Conservation (phyloP, 1,140 invertebrate species). For the Temnothorax curvispinosus region DNA sequence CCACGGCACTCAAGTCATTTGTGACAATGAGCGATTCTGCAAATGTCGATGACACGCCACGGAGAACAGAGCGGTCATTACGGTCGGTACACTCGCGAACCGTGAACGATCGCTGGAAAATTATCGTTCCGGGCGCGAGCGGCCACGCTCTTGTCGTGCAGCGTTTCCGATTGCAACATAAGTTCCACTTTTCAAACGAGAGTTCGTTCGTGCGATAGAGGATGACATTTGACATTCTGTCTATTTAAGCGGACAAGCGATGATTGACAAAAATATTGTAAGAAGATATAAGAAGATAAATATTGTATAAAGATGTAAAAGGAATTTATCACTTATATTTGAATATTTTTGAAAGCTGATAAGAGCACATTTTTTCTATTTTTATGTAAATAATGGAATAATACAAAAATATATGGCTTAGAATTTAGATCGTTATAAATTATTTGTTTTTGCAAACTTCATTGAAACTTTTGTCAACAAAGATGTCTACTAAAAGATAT, state of each 20-base stretch:
- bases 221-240: conserved; percentile 4
- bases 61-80: conserved; percentile 58
- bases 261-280: background rate
- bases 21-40: conserved; percentile 66
- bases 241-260: background rate
- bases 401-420: background rate
- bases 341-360: background rate
- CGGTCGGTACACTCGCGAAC: conserved; percentile 54
- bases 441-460: background rate
- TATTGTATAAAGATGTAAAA: background rate
- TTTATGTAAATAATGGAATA: background rate
- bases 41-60: conserved; percentile 72
- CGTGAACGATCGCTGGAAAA: conserved; percentile 56
- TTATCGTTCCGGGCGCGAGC: conserved; percentile 50
- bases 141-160: conserved; percentile 28
- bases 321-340: background rate
- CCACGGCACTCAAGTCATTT: conserved; percentile 49
- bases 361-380: background rate
- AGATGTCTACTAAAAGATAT: background rate
- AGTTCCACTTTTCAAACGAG: conserved; percentile 28
- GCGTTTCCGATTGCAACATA: conserved; percentile 44
- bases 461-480: background rate
- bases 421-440: background rate
- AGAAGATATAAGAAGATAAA: background rate
- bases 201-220: background rate